phyloP scores from a whole-genome alignment of 2,113 vertebrate species.

The Morone saxatilis region DNA sequence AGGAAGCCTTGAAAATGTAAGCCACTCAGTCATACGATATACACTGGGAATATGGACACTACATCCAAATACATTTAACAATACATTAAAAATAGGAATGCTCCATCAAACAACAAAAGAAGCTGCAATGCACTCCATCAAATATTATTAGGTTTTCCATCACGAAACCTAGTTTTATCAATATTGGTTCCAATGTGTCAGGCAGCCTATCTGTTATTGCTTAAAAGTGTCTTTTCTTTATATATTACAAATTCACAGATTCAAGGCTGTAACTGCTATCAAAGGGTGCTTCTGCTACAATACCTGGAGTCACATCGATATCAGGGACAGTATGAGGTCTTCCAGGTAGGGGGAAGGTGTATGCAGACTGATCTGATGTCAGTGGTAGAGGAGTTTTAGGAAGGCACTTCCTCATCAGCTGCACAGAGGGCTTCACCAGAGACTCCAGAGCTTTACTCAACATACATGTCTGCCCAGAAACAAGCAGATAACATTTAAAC shows the following conservation, averaged over 20 bases:
- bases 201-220: no score
- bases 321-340: constrained; percentile 2
- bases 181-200: no score
- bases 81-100: no score
- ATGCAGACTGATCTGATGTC: constrained; percentile 81
- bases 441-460: constrained; percentile 78
- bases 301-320: constrained; percentile 56
- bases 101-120: no score
- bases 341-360: constrained; percentile 84
- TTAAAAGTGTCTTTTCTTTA: no score
- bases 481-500: not conserved
- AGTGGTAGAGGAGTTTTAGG: constrained; percentile 87
- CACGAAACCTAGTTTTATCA: no score
- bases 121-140: no score
- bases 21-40: no score
- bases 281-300: not conserved
- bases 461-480: constrained; percentile 82
- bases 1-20: no score
- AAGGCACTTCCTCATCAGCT: constrained; percentile 91
- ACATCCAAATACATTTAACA: not conserved
- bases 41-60: no score
- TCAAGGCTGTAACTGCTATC: not conserved
- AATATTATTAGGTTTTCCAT: no score
- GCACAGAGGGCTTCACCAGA: constrained; percentile 78
- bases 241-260: not conserved